phyloP scores from a whole-genome alignment of 2,797 vertebrate species.

The Semotilus atromaculatus region DNA sequence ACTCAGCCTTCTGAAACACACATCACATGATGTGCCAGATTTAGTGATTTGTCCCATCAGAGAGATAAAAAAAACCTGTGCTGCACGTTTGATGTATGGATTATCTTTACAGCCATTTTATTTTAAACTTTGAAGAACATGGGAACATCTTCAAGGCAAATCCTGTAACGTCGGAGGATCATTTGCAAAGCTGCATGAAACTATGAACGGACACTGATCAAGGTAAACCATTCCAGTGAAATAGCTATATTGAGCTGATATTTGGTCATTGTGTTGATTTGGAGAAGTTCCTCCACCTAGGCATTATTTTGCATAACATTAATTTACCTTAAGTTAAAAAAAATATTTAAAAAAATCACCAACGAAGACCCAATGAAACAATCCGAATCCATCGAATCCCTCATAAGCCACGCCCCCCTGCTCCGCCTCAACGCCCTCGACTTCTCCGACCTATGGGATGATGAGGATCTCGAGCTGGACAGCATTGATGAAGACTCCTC shows the following conservation, averaged over 20 bases:
- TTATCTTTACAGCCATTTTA: not conserved
- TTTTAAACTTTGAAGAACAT: not conserved
- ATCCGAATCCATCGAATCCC: conserved; percentile 57
- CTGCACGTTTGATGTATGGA: not conserved
- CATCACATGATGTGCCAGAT: not conserved
- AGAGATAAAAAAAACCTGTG: not conserved
- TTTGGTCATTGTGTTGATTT: not conserved
- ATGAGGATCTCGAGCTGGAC: conserved; percentile 71
- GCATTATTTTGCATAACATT: not conserved
- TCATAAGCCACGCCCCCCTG: conserved; percentile 58
- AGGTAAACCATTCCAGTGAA: not conserved
- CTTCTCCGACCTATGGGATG: conserved; percentile 82
- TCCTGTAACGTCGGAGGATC: not conserved
- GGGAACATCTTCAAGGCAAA: not conserved
- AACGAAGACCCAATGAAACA: conserved; percentile 69
- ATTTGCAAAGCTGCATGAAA: not conserved
- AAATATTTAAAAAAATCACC: not conserved
- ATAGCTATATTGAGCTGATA: not conserved
- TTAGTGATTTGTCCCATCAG: not conserved
- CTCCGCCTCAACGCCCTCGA: conserved; percentile 78
- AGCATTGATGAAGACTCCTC: conserved; percentile 66
- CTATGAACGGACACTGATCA: not conserved
- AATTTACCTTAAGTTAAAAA: not conserved
- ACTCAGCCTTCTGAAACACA: not conserved
- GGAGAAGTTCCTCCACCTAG: not conserved